phyloP scores from a whole-genome alignment of 2,888 invertebrate species.

The Microctonus hyperodae region DNA sequence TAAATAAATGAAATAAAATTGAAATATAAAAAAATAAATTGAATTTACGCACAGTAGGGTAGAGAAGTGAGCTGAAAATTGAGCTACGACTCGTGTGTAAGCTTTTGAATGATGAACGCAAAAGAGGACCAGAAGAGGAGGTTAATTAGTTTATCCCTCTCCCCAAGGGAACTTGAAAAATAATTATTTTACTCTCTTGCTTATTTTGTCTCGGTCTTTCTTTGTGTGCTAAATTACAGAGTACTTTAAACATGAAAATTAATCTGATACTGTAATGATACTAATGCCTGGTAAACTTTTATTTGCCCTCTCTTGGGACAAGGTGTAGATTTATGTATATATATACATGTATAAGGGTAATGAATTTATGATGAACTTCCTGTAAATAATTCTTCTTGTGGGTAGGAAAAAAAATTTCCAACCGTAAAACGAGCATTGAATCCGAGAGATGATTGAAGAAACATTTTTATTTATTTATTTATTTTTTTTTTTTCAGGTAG shows the following conservation, averaged over 20 bases:
- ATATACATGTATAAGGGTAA: not conserved
- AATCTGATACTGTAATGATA: constrained; percentile 18
- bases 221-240: constrained; percentile 15
- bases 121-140: constrained; percentile 33
- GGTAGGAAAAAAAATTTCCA: not conserved
- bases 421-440: not conserved
- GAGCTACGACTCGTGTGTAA: constrained; percentile 15
- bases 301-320: not conserved
- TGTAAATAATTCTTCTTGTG: not conserved
- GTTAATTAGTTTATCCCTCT: constrained; percentile 46
- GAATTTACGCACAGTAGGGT: no score
- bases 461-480: no score
- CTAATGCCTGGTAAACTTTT: constrained; percentile 9
- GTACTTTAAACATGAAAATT: constrained; percentile 20
- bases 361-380: constrained; percentile 1
- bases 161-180: constrained; percentile 38
- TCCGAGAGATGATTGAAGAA: not conserved
- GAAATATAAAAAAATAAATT: not conserved
- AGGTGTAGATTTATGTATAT: not conserved
- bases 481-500: not conserved
- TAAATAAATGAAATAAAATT: not conserved
- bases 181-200: constrained; percentile 37
- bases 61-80: not conserved
- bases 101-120: constrained; percentile 22
- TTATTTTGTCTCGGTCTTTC: constrained; percentile 7